phyloP scores from a whole-genome alignment of 2,888 invertebrate genomes.

The Apodemia hepburni region DNA sequence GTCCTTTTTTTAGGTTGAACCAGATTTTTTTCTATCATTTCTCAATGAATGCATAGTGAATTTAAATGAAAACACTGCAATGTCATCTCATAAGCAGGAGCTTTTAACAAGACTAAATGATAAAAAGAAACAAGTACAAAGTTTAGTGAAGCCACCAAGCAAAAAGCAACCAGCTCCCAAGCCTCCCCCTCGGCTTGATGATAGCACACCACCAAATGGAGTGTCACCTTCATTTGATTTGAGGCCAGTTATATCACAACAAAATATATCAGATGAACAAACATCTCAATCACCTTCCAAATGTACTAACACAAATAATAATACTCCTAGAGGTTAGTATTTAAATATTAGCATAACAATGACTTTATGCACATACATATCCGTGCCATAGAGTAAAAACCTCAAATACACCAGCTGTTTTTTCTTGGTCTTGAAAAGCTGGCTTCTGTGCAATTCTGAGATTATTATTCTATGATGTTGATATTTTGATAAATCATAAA shows the following conservation, averaged over 20 bases:
- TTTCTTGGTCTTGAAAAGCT: too few species aligned
- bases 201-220: constrained; percentile 66
- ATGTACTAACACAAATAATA: constrained; percentile 39
- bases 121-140: constrained; percentile 81
- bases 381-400: too few species aligned
- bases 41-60: constrained; percentile 84
- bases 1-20: constrained; percentile 77
- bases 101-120: constrained; percentile 82
- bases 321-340: constrained; percentile 45
- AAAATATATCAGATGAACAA: constrained; percentile 62
- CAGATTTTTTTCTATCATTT: constrained; percentile 86
- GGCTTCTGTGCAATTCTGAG: too few species aligned
- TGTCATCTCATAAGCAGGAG: constrained; percentile 81
- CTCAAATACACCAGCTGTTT: too few species aligned
- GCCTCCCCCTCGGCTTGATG: constrained; percentile 65
- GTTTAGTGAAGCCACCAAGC: constrained; percentile 48
- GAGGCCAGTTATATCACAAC: constrained; percentile 69
- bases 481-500: too few species aligned
- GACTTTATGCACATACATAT: not conserved
- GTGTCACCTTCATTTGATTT: constrained; percentile 71
- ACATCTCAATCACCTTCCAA: constrained; percentile 55
- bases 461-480: too few species aligned
- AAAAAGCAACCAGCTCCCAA: constrained; percentile 68
- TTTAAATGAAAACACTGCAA: constrained; percentile 63
- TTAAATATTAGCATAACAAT: constrained; percentile 4